A percentile compares a stretch with the other conserved stretches of the same genome.
Evolutionary conservation across 2,113 vertebrate species (phyloP).

Genomic region (Lethenteron camtschaticum): DNA sequence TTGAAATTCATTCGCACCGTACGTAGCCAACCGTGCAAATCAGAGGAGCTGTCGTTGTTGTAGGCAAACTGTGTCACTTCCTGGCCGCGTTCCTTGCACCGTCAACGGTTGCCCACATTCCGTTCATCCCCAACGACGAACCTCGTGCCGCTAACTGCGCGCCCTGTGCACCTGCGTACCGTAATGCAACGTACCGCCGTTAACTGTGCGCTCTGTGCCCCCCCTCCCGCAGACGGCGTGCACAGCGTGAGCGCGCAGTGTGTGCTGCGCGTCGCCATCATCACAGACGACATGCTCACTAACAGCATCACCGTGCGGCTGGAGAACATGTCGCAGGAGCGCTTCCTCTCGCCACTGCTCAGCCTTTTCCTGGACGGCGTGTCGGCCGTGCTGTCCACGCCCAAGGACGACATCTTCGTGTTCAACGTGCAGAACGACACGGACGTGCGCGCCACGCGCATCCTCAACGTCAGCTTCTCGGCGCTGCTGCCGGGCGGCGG

Average conservation of each 20-base stretch:
- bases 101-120: too few relatives aligned
- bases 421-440: constrained; percentile 93
- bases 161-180: too few relatives aligned
- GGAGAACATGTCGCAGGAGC: constrained; percentile 97
- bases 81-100: too few relatives aligned
- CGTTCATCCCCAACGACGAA: too few relatives aligned
- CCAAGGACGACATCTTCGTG: constrained; percentile 74
- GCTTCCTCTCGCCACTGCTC: constrained; percentile 70
- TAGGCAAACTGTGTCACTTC: too few relatives aligned
- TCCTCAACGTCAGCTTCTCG: constrained; percentile 84
- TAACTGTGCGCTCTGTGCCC: neutral
- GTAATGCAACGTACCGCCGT: too few relatives aligned
- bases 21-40: too few relatives aligned
- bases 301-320: constrained; percentile 88
- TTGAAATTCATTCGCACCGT: too few relatives aligned
- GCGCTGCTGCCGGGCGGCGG: constrained; percentile 42
- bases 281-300: constrained; percentile 85
- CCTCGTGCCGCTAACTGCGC: too few relatives aligned
- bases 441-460: constrained; percentile 40
- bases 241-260: constrained; percentile 83
- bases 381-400: constrained; percentile 56
- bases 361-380: constrained; percentile 71
- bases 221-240: constrained; percentile 40
- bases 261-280: constrained; percentile 67
- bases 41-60: too few relatives aligned